Percentiles rank a stretch among this genome's conserved stretches.
Evolutionary conservation across 2,797 vertebrate genomes (phyloP).

Genomic region (Myioborus miniatus): DNA sequence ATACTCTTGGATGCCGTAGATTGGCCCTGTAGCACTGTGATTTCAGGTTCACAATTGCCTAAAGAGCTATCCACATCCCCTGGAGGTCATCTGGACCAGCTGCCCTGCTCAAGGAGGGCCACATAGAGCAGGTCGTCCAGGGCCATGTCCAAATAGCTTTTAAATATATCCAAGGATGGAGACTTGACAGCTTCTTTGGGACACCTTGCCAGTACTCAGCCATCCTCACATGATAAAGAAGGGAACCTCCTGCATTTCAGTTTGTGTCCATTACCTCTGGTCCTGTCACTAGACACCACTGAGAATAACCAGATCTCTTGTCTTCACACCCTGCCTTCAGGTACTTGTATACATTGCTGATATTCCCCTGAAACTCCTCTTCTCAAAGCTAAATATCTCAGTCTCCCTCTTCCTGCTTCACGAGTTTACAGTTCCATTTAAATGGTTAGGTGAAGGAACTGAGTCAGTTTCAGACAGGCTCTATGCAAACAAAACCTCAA

Average conservation of each 20-base stretch:
- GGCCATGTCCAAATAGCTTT: neutral
- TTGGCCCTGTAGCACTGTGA: neutral
- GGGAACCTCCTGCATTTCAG: neutral
- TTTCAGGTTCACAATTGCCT: neutral
- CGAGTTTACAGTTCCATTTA: neutral
- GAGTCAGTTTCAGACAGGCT: neutral
- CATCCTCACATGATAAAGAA: neutral
- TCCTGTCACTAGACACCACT: neutral
- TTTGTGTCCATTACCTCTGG: neutral
- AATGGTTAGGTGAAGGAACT: neutral
- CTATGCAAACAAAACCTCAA: neutral
- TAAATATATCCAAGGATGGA: neutral
- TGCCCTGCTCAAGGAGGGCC: fast-evolving
- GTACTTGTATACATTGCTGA: neutral
- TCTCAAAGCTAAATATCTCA: neutral
- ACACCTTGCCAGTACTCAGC: neutral
- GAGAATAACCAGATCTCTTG: neutral
- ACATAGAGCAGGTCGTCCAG: neutral
- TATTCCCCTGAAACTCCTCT: neutral
- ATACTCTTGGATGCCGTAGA: neutral
- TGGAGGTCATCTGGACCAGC: neutral
- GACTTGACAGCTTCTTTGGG: neutral
- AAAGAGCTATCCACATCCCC: neutral
- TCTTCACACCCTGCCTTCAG: neutral
- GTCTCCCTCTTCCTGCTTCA: neutral